Evolutionary conservation across 1,140 invertebrate genomes (phyloP).

Genomic region (Oncopeltus fasciatus): DNA sequence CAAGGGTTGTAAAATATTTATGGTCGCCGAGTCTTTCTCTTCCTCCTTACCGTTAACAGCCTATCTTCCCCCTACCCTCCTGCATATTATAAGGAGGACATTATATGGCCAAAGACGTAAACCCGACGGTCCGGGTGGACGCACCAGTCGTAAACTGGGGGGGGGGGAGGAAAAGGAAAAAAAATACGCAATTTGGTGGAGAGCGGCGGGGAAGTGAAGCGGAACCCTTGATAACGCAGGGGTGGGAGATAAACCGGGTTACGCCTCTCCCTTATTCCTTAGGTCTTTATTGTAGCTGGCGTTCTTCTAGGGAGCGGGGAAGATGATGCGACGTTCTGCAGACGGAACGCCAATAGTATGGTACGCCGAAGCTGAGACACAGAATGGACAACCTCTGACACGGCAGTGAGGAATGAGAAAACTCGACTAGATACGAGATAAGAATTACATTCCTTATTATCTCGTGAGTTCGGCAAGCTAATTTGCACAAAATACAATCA

Average conservation of each 20-base stretch:
- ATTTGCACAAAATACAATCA: too few species aligned
- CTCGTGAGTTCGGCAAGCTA: too few species aligned
- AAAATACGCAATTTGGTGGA: neutral
- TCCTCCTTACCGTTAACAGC: neutral
- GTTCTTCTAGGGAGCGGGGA: too few species aligned
- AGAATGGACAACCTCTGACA: too few species aligned
- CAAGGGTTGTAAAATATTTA: neutral
- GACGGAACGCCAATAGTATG: too few species aligned
- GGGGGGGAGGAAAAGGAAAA: neutral
- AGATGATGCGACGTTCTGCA: too few species aligned
- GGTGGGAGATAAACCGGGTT: neutral
- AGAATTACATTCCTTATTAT: too few species aligned
- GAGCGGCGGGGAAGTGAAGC: neutral
- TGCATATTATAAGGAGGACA: neutral
- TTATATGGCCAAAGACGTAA: neutral
- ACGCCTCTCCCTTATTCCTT: too few species aligned
- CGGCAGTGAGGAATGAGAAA: too few species aligned
- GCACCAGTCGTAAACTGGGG: neutral
- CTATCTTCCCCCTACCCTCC: neutral
- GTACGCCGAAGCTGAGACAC: too few species aligned
- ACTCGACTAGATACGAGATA: too few species aligned
- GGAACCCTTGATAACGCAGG: neutral
- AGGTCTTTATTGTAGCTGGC: too few species aligned
- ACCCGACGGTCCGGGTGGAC: neutral
- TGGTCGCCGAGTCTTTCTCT: neutral